phyloP scores from a whole-genome alignment of 2,113 vertebrate genomes.

The Thalassarche chlororhynchos region DNA sequence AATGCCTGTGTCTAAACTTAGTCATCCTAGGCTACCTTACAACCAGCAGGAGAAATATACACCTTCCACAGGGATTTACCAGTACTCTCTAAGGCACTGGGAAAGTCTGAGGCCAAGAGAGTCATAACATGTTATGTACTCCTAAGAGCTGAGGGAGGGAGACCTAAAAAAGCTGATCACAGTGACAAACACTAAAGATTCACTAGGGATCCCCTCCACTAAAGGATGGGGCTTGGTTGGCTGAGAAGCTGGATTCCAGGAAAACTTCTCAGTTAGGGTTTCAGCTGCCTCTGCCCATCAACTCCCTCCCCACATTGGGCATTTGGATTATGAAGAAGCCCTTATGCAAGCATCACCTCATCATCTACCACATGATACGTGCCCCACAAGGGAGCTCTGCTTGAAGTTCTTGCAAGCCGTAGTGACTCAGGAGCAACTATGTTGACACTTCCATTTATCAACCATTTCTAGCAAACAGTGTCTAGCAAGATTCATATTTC shows the following conservation, averaged over 20 bases:
- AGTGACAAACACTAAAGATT: background rate
- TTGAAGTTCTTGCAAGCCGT: background rate
- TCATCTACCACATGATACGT: background rate
- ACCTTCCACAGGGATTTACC: background rate
- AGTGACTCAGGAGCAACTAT: background rate
- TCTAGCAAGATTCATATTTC: background rate
- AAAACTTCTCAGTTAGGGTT: background rate
- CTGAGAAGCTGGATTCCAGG: background rate
- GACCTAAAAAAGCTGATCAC: background rate
- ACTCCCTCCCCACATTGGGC: fast-evolving
- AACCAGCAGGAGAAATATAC: background rate
- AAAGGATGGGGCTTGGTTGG: background rate
- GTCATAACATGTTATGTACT: background rate
- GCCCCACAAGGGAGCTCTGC: background rate
- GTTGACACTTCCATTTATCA: background rate
- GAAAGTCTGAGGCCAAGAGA: background rate
- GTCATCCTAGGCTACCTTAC: background rate
- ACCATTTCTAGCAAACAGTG: background rate
- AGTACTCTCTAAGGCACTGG: background rate
- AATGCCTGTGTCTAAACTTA: background rate
- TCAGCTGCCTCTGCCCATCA: background rate
- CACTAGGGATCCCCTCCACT: background rate
- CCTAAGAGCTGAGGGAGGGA: background rate
- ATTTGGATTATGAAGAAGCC: background rate
- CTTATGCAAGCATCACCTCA: background rate